A percentile compares a stretch with the other conserved stretches of the same genome.
phyloP scores from a whole-genome alignment of 2,797 vertebrate species.

The Sylvia borin region DNA sequence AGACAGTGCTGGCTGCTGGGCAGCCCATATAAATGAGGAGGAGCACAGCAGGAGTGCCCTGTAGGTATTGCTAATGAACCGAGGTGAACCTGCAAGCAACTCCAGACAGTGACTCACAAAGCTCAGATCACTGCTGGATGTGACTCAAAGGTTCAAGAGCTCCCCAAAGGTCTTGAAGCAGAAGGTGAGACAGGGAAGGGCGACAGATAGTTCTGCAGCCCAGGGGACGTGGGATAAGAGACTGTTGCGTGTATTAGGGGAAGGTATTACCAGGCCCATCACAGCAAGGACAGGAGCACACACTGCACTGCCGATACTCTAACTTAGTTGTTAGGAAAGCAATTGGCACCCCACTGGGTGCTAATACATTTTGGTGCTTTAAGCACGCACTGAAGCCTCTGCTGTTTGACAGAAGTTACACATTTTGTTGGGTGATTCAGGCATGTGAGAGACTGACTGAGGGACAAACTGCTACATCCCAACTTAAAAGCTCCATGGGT shows the following conservation, averaged over 20 bases:
- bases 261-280: rapidly evolving
- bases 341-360: neutral
- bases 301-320: neutral
- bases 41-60: neutral
- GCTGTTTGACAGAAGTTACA: neutral
- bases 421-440: neutral
- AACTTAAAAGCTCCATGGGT: neutral
- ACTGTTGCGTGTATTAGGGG: neutral
- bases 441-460: neutral
- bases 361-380: neutral
- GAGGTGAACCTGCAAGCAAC: neutral
- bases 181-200: neutral
- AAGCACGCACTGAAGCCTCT: neutral
- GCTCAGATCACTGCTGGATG: neutral
- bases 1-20: neutral
- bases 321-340: neutral
- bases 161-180: neutral
- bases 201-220: neutral
- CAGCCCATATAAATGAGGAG: neutral
- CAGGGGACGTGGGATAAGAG: neutral
- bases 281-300: neutral
- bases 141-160: neutral
- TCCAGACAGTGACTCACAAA: neutral
- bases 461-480: neutral
- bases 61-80: neutral